Percentiles rank a stretch among this genome's conserved stretches.
Evolutionary conservation across 2,888 invertebrate species (phyloP).

Genomic region (Aproaerema taeniolella): DNA sequence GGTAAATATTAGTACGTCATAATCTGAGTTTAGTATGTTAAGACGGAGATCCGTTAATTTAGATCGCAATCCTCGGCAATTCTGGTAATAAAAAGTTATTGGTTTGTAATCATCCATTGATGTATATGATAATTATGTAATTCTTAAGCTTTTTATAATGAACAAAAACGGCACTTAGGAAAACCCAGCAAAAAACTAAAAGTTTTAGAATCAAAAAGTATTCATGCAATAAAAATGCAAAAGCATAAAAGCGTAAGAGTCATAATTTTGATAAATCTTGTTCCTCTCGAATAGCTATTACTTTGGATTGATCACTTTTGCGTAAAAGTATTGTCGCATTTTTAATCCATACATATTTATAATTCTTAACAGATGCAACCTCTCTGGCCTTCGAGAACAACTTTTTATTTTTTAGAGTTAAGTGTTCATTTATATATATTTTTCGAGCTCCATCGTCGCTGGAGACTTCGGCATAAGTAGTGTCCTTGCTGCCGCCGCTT

Average conservation of each 20-base stretch:
- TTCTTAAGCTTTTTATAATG: too few species aligned
- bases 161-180: too few species aligned
- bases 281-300: background rate
- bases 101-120: too few species aligned
- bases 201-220: too few species aligned
- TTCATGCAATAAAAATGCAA: too few species aligned
- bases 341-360: conserved; percentile 10
- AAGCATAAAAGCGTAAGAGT: too few species aligned
- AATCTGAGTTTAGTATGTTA: background rate
- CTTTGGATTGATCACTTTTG: conserved; percentile 6
- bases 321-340: conserved; percentile 8
- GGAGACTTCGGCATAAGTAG: background rate
- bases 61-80: background rate
- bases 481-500: background rate
- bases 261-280: background rate
- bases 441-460: background rate
- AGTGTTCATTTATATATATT: conserved; percentile 11
- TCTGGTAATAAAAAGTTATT: conserved; percentile 3
- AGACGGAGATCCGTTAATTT: background rate
- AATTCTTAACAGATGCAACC: background rate
- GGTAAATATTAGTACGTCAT: background rate
- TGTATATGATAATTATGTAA: too few species aligned
- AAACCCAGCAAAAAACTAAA: too few species aligned
- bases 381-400: conserved; percentile 4
- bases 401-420: conserved; percentile 11